Evolutionary conservation across 2,888 invertebrate species (phyloP).

Genomic region (Romanomermis culicivorax): DNA sequence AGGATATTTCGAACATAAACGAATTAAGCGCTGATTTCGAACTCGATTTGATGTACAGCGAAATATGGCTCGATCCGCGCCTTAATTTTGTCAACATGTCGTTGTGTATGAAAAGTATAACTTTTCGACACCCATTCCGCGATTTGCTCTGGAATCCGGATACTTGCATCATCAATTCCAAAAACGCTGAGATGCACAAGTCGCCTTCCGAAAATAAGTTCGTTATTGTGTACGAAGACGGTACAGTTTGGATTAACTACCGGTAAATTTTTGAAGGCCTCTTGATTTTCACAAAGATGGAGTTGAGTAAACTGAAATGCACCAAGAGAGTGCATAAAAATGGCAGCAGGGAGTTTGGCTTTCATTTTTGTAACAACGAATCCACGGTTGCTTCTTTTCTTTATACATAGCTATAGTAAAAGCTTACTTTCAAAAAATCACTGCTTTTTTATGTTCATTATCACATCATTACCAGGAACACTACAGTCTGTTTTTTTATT

Average conservation of each 20-base stretch:
- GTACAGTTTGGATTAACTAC: conserved; percentile 25
- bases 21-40: conserved; percentile 23
- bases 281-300: too few species aligned
- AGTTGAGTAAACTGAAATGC: too few species aligned
- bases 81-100: conserved; percentile 17
- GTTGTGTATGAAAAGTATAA: conserved; percentile 28
- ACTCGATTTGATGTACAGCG: conserved; percentile 25
- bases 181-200: conserved; percentile 22
- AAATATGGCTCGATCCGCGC: conserved; percentile 6
- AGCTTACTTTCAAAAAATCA: too few species aligned
- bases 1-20: conserved; percentile 26
- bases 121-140: conserved; percentile 18
- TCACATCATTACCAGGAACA: too few species aligned
- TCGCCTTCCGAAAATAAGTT: conserved; percentile 28
- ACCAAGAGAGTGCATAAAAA: too few species aligned
- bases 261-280: background rate
- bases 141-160: conserved; percentile 4
- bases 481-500: too few species aligned
- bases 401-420: too few species aligned
- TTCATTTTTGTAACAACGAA: too few species aligned
- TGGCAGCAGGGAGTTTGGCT: too few species aligned
- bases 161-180: conserved; percentile 18
- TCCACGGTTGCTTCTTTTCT: too few species aligned
- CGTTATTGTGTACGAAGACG: conserved; percentile 28
- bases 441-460: too few species aligned